Conservation (phyloP, 2,797 vertebrate genomes). For the Centropyge bicolor region DNA sequence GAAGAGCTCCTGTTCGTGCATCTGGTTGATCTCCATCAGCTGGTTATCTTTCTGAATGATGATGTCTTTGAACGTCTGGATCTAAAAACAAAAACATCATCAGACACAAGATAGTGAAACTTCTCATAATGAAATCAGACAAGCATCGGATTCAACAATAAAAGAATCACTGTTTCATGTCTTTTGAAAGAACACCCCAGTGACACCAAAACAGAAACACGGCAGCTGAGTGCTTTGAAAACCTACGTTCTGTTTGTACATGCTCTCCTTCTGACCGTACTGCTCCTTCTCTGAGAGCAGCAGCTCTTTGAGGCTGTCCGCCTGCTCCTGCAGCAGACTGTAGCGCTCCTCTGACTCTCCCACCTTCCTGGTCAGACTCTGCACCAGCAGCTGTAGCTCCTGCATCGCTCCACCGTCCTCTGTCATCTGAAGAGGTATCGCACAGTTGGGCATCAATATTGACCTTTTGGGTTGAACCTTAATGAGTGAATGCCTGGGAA, state of each 20-base stretch:
- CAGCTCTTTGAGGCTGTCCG: conserved; percentile 84
- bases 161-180: not conserved
- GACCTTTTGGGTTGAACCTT: not conserved
- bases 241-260: conserved; percentile 90
- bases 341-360: conserved; percentile 90
- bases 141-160: not conserved
- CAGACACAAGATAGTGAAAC: not conserved
- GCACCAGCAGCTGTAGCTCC: conserved; percentile 88
- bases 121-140: not conserved
- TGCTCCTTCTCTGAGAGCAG: conserved; percentile 86
- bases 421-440: conserved; percentile 51
- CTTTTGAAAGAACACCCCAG: not conserved
- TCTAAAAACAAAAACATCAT: conserved; percentile 75
- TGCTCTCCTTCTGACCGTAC: conserved; percentile 89
- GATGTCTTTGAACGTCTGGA: conserved; percentile 90
- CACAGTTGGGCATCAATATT: not conserved
- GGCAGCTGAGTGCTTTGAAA: not conserved
- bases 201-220: not conserved
- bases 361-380: conserved; percentile 91
- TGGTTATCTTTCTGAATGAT: conserved; percentile 90
- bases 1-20: conserved; percentile 93
- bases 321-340: conserved; percentile 90
- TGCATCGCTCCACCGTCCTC: conserved; percentile 76
- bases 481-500: not conserved
- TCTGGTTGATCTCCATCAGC: conserved; percentile 84